A percentile compares a stretch with the other conserved stretches of the same genome.
Conservation (phyloP, 2,797 vertebrate genomes). For the Pipistrellus pipistrellus region DNA sequence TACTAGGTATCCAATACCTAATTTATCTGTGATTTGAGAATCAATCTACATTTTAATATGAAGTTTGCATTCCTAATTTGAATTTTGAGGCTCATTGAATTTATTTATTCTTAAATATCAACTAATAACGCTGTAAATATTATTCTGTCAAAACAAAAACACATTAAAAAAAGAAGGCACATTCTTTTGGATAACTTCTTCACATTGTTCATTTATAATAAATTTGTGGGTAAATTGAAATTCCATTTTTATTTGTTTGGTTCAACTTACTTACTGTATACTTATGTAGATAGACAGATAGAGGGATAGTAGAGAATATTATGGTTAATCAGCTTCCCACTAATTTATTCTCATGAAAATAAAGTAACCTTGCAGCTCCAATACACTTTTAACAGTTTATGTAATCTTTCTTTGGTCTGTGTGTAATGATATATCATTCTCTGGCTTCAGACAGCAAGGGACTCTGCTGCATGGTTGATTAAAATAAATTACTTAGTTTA, state of each 20-base stretch:
- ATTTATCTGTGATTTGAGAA: background rate
- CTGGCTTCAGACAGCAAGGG: slow-evolving; percentile 23
- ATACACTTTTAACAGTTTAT: background rate
- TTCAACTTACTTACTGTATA: background rate
- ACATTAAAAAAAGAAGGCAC: background rate
- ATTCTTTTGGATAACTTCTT: background rate
- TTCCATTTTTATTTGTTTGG: background rate
- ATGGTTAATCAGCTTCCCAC: background rate
- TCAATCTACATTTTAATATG: slow-evolving; percentile 12
- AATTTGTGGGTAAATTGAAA: slow-evolving; percentile 16
- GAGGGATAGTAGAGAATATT: background rate
- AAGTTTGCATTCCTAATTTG: slow-evolving; percentile 24
- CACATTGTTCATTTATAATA: background rate
- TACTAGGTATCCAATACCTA: background rate
- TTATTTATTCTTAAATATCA: slow-evolving; percentile 49
- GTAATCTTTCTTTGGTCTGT: slow-evolving; percentile 32
- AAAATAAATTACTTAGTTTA: slow-evolving; percentile 71
- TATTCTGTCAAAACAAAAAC: slow-evolving; percentile 20
- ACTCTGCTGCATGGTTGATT: slow-evolving; percentile 36
- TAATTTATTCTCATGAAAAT: background rate
- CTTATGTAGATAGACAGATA: background rate
- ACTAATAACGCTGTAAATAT: background rate
- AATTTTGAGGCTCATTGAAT: background rate
- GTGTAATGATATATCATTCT: slow-evolving; percentile 52
- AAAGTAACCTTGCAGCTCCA: background rate